Evolutionary conservation across 2,888 invertebrate genomes (phyloP), one percentile per base, ranked within the genome.

Genomic region (Trichogramma evanescens): DNA sequence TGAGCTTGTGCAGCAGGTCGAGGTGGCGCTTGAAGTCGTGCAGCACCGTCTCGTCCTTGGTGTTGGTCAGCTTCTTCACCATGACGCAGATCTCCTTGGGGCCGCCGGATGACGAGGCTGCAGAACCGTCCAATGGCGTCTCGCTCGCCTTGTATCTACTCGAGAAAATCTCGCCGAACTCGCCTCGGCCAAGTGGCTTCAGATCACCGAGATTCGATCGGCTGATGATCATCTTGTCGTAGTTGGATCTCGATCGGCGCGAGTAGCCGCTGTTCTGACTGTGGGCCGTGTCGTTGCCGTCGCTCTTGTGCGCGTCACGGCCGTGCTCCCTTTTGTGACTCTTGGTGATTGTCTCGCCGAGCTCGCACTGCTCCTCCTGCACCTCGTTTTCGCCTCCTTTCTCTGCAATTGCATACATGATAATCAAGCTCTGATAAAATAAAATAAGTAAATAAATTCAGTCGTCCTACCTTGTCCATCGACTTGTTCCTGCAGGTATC

Each of bases 131-230:
- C 54, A 82, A 81, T 66, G 80, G 66, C 46, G 79, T 79, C 39
- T 79, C 79, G 10, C 74, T 73, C 3, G 67, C 70, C 61, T 72
- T 77, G 76, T 74, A 84, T 71, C 84, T 92, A 53, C 91, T 93
- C 46, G 94, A 80, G 70, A 90, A 87, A 0, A 96, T 89, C 69
- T 95, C 95, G 0, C 96, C 96, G 72, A 93, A 96, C 70, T 93
- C 91, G 1, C 96, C 95, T 39, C 93, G 89, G 13, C 95, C 91
- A 0, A 78, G 66, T 1, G 78, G 78, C 50, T 77, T 77, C 55
- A 85, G 78, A 38, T 90, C 89, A 2, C 6, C 6, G 0, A 95
- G 80, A 59, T 90, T 82, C 3, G 84, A 83, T 43, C 94, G 81
- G 0, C 91, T 88, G 53, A 91, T 81, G 0, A 88, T 82, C 8